phyloP scores from a whole-genome alignment of 2,888 invertebrate genomes.

The Catotricha subobsoleta region DNA sequence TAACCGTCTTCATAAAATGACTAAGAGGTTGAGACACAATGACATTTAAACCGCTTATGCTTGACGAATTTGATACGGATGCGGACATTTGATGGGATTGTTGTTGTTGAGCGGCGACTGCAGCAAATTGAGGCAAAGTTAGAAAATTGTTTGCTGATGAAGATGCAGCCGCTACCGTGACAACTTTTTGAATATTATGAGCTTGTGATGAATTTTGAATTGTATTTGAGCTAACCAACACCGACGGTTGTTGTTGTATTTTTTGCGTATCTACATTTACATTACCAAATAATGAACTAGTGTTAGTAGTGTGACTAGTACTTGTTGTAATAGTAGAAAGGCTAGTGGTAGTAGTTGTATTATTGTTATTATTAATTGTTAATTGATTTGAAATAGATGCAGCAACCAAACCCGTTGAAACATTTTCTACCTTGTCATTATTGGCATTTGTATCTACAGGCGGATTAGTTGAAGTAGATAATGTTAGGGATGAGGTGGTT shows the following conservation, averaged over 20 bases:
- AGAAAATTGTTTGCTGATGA: slow-evolving; percentile 13
- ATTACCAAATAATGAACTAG: slow-evolving; percentile 3
- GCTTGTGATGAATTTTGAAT: background rate
- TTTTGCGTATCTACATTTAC: slow-evolving; percentile 4
- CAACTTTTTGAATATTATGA: background rate
- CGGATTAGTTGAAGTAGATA: slow-evolving; percentile 4
- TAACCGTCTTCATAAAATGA: slow-evolving; percentile 11
- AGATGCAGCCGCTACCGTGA: slow-evolving; percentile 11
- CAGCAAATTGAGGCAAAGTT: slow-evolving; percentile 11
- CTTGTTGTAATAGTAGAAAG: background rate
- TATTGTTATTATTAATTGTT: background rate
- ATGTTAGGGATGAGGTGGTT: slow-evolving; percentile 11
- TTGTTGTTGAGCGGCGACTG: slow-evolving; percentile 8
- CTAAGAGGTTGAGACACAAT: slow-evolving; percentile 10
- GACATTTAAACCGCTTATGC: slow-evolving; percentile 9
- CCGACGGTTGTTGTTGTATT: slow-evolving; percentile 5
- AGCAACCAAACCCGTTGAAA: background rate
- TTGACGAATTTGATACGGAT: background rate
- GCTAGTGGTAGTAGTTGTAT: slow-evolving; percentile 1
- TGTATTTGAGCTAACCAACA: slow-evolving; percentile 4
- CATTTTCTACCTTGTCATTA: slow-evolving; percentile 3
- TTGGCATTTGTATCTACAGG: background rate
- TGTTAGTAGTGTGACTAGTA: background rate
- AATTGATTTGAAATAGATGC: background rate
- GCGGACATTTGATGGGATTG: slow-evolving; percentile 1